phyloP scores from a whole-genome alignment of 2,888 invertebrate genomes.

The Drosophila aldrichi region DNA sequence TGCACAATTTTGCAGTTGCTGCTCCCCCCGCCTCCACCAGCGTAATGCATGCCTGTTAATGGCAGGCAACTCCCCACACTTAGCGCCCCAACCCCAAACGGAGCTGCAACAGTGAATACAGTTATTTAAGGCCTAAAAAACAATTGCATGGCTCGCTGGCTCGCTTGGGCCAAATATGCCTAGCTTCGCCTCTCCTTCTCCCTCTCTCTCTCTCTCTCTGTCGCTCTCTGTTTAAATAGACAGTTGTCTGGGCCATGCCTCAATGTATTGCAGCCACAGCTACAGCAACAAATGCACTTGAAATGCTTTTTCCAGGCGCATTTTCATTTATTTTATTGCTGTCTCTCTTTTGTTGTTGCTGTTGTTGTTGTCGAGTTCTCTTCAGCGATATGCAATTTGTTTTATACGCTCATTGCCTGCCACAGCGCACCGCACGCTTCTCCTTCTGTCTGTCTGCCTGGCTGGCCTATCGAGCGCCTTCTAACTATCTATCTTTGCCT shows the following conservation, averaged over 20 bases:
- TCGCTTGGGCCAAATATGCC: constrained; percentile 47
- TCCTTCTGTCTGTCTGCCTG: constrained; percentile 13
- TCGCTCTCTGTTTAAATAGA: constrained; percentile 54
- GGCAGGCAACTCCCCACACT: constrained; percentile 48
- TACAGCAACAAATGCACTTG: constrained; percentile 60
- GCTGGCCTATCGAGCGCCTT: constrained; percentile 46
- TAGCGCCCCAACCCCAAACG: constrained; percentile 44
- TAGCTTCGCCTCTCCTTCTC: not conserved
- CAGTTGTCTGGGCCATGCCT: constrained; percentile 59
- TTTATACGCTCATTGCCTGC: constrained; percentile 72
- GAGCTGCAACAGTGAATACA: constrained; percentile 47
- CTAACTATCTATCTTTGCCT: constrained; percentile 51
- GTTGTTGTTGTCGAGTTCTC: constrained; percentile 33
- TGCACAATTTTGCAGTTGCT: constrained; percentile 48
- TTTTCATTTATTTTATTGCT: constrained; percentile 72
- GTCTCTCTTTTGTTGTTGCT: constrained; percentile 26
- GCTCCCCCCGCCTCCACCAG: no score
- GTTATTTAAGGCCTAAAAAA: constrained; percentile 70
- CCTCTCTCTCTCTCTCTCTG: not conserved
- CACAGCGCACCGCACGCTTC: constrained; percentile 11
- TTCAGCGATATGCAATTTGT: constrained; percentile 71
- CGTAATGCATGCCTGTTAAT: constrained; percentile 14
- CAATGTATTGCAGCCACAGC: constrained; percentile 41
- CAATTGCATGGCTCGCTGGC: constrained; percentile 70
- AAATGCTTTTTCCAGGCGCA: constrained; percentile 66